A percentile compares a stretch with the other conserved stretches of the same genome.
Evolutionary conservation across 2,113 vertebrate species (phyloP).

Genomic region (Megaleporinus macrocephalus): DNA sequence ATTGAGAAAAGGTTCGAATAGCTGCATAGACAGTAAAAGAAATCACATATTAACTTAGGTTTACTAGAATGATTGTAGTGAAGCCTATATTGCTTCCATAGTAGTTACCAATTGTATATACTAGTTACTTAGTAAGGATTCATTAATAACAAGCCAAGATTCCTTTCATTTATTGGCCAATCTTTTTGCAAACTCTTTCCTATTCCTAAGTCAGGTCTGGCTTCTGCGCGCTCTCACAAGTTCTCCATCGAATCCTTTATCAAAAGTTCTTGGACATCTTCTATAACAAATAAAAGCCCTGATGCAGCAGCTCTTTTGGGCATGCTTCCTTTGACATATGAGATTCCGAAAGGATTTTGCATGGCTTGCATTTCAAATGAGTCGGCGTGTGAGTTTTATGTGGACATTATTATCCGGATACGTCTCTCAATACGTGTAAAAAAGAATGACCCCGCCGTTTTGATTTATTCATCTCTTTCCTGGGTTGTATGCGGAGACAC

Average conservation of each 20-base stretch:
- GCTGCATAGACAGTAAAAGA: not conserved
- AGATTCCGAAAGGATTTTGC: slow-evolving; percentile 61
- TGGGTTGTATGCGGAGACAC: slow-evolving; percentile 69
- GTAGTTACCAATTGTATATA: too few relatives aligned
- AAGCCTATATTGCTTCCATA: too few relatives aligned
- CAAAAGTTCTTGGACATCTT: slow-evolving; percentile 11
- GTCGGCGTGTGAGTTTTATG: slow-evolving; percentile 69
- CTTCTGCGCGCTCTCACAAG: slow-evolving; percentile 14
- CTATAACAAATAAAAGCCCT: slow-evolving; percentile 40
- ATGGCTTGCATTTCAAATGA: slow-evolving; percentile 54
- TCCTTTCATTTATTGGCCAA: not conserved
- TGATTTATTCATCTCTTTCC: slow-evolving; percentile 74
- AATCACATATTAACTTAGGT: not conserved
- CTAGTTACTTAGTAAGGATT: too few relatives aligned
- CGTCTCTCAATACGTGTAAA: slow-evolving; percentile 61
- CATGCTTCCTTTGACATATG: slow-evolving; percentile 41
- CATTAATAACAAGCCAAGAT: too few relatives aligned
- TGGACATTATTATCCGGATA: slow-evolving; percentile 73
- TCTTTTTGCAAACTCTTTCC: not conserved
- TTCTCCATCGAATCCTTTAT: slow-evolving; percentile 2
- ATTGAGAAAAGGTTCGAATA: not conserved
- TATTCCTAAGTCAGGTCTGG: not conserved
- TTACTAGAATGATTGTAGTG: too few relatives aligned
- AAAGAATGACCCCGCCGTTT: slow-evolving; percentile 65
- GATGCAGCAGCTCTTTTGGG: slow-evolving; percentile 37